Base-by-base conservation (phyloP, 2,113 vertebrate genomes). In the Paramisgurnus dabryanus region DNA sequence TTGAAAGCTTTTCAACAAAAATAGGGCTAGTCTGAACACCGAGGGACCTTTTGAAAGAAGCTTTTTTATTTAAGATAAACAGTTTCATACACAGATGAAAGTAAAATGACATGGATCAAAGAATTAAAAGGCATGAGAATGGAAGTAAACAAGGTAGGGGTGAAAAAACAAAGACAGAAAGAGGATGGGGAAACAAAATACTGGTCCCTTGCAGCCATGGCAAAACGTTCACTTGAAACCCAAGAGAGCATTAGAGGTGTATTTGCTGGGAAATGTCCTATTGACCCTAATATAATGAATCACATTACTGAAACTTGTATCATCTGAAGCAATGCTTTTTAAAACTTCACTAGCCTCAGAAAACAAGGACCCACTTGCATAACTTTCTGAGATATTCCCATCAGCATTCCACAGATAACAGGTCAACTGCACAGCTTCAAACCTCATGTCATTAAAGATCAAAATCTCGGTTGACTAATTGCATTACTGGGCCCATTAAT, bases 161-260 rank as follows among this genome's bases (percentile, higher is more conserved):
- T 63, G 22, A 45, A 13, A 34, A 39, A 22, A 58, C 58, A 53
- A 27, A 67, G 68, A 17, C 67, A 58, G 65, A 74, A 68, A 66
- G 58, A 69, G 49, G 13, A 75, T 34, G 34, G 45, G 15, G 58
- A 63, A 77, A 40, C 68, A 80, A 58, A 88, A 85, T 78, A 89
- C 90, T 90, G 89, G 92, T 93, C 91, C 91, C 93, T 81, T 78
- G 43, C 91, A 90, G 95, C 95, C 95, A 95, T 96, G 95, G 94
- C 93, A 96, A 95, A 96, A 96, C 93, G 93, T 94, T 95, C 93
- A 94, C 85, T 45, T 10, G 27, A 73, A 81, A 71, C 77, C 18
- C 60, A 57, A 34, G 67, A 74, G 67, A 43, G 75, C 68, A 64
- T 43, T 74, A 66, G 13, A 60, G 13, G 64, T 47, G 27, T 27